phyloP scores from a whole-genome alignment of 2,113 vertebrate species.

The Lamprologus ornatipinnis region DNA sequence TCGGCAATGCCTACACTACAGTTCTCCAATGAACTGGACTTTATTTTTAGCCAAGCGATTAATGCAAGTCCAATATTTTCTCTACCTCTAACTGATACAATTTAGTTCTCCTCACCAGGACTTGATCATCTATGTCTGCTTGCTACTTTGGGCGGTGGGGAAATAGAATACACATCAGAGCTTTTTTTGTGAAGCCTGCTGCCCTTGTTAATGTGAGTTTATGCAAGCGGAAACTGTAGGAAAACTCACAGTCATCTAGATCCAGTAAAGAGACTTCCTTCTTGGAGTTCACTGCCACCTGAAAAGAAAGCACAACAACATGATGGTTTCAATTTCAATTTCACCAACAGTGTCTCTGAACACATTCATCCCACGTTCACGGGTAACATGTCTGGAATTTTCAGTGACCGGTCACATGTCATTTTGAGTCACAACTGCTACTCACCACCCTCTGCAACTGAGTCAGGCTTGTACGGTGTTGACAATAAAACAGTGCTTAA shows the following conservation, averaged over 20 bases:
- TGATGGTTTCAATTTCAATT: neutral
- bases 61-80: neutral
- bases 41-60: neutral
- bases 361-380: neutral
- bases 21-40: neutral
- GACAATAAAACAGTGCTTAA: conserved; percentile 25
- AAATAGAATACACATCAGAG: neutral
- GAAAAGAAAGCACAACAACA: conserved; percentile 30
- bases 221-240: neutral
- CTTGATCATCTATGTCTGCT: neutral
- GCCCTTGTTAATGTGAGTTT: neutral
- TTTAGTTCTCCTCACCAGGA: neutral
- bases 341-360: neutral
- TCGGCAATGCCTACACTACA: neutral
- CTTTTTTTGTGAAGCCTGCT: neutral
- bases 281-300: conserved; percentile 74
- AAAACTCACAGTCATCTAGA: conserved; percentile 89
- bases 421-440: neutral
- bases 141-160: neutral
- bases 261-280: conserved; percentile 84
- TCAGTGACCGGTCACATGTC: neutral
- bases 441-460: neutral
- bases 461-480: neutral
- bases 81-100: neutral
- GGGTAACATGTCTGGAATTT: neutral